phyloP scores from a whole-genome alignment of 2,888 invertebrate genomes.

The Lepidochrysops patricia region DNA sequence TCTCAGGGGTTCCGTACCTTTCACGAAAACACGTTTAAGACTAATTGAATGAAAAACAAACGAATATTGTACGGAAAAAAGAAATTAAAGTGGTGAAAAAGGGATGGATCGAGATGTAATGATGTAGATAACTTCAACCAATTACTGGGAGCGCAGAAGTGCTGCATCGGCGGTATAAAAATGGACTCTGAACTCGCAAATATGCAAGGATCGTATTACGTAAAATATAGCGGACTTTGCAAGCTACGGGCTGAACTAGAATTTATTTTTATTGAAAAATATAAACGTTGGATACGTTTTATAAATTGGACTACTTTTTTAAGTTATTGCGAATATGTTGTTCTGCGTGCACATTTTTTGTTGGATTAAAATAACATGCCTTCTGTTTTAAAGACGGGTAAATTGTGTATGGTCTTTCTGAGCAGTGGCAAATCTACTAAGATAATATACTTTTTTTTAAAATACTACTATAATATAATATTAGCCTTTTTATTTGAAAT shows the following conservation, averaged over 20 bases:
- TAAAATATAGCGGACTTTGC: slow-evolving; percentile 33
- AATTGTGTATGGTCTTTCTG: too few relatives aligned
- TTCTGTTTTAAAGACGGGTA: too few relatives aligned
- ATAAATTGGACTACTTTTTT: slow-evolving; percentile 13
- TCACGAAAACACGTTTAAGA: slow-evolving; percentile 39
- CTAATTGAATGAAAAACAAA: slow-evolving; percentile 71
- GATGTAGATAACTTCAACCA: slow-evolving; percentile 71
- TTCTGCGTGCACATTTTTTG: background rate
- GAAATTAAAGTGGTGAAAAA: slow-evolving; percentile 58
- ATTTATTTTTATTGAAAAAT: slow-evolving; percentile 27
- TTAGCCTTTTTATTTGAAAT: too few relatives aligned
- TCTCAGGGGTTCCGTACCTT: slow-evolving; percentile 10
- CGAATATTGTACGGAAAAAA: slow-evolving; percentile 54
- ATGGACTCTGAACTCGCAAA: slow-evolving; percentile 42
- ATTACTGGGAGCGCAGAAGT: slow-evolving; percentile 61
- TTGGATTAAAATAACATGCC: too few relatives aligned
- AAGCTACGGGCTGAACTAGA: slow-evolving; percentile 33
- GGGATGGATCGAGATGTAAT: slow-evolving; percentile 68
- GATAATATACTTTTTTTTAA: too few relatives aligned
- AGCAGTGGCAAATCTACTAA: too few relatives aligned
- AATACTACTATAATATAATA: too few relatives aligned
- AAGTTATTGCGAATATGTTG: background rate
- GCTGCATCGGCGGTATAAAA: slow-evolving; percentile 67
- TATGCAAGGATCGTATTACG: slow-evolving; percentile 38
- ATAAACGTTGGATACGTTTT: slow-evolving; percentile 22